Conservation (phyloP, 2,888 invertebrate genomes). For the Agrotis segetum region DNA sequence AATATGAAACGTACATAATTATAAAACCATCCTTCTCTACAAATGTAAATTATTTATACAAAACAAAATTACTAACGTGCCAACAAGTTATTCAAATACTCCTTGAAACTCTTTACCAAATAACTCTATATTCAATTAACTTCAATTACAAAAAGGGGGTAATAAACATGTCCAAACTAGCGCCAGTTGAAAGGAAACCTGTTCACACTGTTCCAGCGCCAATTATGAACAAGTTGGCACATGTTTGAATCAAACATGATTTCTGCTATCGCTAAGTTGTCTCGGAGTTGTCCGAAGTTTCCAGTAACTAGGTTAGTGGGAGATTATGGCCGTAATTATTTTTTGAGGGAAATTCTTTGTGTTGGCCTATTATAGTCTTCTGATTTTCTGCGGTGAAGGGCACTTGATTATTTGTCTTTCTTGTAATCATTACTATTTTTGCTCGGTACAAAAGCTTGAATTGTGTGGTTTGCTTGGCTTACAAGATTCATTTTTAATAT, state of each 20-base stretch:
- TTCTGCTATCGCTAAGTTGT: conserved; percentile 54
- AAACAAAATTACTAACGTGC: background rate
- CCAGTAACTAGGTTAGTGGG: conserved; percentile 45
- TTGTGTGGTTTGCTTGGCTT: background rate
- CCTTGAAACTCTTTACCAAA: conserved; percentile 16
- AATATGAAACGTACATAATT: no score
- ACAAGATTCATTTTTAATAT: background rate
- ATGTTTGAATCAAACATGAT: conserved; percentile 61
- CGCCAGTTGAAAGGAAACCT: conserved; percentile 51
- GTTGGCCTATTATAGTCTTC: background rate
- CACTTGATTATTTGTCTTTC: background rate
- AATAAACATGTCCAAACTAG: conserved; percentile 59
- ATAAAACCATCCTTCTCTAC: background rate
- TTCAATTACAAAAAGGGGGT: conserved; percentile 43
- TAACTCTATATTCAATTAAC: conserved; percentile 49
- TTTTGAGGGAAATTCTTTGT: conserved; percentile 21
- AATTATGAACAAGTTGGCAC: conserved; percentile 59
- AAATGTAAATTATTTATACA: background rate
- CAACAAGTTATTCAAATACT: background rate
- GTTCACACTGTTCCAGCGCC: conserved; percentile 53
- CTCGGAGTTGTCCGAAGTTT: conserved; percentile 51
- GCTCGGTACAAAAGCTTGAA: background rate
- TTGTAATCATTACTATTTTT: no score
- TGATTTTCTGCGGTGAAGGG: background rate
- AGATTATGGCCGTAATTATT: conserved; percentile 35